Conservation (phyloP, 92 coral and sea anemone species). For the Umimayanthus kanabou region DNA sequence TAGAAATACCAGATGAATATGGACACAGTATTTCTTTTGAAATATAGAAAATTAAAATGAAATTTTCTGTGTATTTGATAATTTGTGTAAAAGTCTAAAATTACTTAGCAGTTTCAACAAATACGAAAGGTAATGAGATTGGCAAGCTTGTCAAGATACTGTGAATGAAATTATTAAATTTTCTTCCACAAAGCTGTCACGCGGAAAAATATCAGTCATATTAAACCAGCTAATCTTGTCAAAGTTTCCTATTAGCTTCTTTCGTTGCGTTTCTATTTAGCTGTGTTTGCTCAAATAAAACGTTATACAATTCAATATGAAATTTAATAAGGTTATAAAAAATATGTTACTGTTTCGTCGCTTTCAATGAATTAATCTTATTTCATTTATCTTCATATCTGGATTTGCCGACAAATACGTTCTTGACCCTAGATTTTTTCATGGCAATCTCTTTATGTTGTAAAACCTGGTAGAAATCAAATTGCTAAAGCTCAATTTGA, state of each 20-base stretch:
- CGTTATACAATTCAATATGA: conserved; percentile 18
- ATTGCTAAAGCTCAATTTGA: background rate
- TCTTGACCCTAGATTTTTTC: background rate
- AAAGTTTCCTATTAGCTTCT: conserved; percentile 3
- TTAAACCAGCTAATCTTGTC: conserved; percentile 1
- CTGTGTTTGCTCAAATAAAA: conserved; percentile 34
- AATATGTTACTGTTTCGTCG: conserved; percentile 20
- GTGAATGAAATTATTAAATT: conserved; percentile 34
- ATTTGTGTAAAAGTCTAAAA: conserved; percentile 15
- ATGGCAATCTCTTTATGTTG: background rate
- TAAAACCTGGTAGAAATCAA: background rate
- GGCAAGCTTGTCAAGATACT: background rate
- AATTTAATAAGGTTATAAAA: conserved; percentile 22
- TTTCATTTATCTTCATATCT: no score
- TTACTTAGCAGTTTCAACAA: conserved; percentile 28
- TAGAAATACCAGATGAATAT: background rate
- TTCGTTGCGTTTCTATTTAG: conserved; percentile 15
- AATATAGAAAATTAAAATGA: conserved; percentile 6
- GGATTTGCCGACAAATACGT: background rate
- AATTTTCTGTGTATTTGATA: conserved; percentile 23
- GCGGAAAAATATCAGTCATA: conserved; percentile 1
- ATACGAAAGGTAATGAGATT: background rate
- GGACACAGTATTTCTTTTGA: conserved; percentile 16
- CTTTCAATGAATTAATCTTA: background rate
- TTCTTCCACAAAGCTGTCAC: conserved; percentile 27